Conservation (phyloP, 2,113 vertebrate species). For the Melanerpes aurifrons region DNA sequence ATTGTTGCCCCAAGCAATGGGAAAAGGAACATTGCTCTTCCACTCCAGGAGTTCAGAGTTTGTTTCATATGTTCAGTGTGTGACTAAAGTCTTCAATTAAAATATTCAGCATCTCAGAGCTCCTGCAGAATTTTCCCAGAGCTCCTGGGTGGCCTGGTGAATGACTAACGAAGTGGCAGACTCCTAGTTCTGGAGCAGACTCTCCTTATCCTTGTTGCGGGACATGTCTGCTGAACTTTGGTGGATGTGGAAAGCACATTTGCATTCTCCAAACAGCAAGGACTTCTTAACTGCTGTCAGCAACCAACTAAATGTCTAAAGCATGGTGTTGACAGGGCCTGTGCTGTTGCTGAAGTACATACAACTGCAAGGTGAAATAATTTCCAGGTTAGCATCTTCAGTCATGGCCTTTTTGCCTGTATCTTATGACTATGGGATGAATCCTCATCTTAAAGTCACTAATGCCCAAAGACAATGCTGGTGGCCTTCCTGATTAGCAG, state of each 20-base stretch:
- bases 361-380: not conserved
- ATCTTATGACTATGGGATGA: not conserved
- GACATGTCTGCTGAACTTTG: not conserved
- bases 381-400: not conserved
- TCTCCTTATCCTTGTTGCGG: not conserved
- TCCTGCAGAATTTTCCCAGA: not conserved
- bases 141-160: not conserved
- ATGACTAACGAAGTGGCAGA: not conserved
- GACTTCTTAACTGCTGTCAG: not conserved
- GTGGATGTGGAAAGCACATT: not conserved
- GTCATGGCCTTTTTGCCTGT: not conserved
- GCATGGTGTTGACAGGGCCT: not conserved
- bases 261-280: not conserved
- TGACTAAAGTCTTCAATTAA: not conserved
- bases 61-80: not conserved
- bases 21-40: not conserved
- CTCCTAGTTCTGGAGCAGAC: not conserved
- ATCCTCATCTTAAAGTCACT: not conserved
- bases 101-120: not conserved
- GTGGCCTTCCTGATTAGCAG: not conserved
- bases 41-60: not conserved
- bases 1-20: not conserved
- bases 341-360: not conserved
- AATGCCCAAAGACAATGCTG: not conserved
- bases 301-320: not conserved